Evolutionary conservation across 2,797 vertebrate genomes (phyloP).

Genomic region (Tokudaia muenninki): DNA sequence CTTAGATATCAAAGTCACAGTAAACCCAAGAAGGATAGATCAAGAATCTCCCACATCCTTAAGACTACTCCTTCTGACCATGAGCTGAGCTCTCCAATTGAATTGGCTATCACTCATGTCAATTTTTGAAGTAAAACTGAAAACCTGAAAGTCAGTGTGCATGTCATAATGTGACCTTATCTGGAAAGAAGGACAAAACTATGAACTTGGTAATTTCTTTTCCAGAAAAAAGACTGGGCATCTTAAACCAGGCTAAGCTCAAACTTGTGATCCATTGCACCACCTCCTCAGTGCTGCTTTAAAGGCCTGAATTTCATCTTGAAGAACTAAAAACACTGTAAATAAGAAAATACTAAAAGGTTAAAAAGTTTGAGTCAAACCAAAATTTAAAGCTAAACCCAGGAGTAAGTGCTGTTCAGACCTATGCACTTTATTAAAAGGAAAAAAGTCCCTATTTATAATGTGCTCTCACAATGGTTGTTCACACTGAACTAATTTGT

Average conservation of each 20-base stretch:
- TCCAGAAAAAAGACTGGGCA: not conserved
- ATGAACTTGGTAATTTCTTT: not conserved
- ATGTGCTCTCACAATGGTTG: accelerated
- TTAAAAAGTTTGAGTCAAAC: not conserved
- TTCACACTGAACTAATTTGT: not conserved
- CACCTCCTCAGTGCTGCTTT: not conserved
- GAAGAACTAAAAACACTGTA: not conserved
- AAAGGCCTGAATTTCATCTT: not conserved
- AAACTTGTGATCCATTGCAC: not conserved
- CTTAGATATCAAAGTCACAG: not conserved
- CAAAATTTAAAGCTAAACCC: not conserved
- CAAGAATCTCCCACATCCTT: not conserved
- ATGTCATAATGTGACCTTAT: not conserved
- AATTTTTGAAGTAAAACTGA: not conserved
- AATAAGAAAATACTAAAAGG: not conserved
- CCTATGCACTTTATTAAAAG: not conserved
- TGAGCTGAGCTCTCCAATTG: not conserved
- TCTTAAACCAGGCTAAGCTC: not conserved
- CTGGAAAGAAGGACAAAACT: not conserved
- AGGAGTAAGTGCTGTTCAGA: not conserved
- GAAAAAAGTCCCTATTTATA: too few relatives aligned
- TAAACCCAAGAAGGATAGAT: not conserved
- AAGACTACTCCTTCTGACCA: not conserved
- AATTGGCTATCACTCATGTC: too few relatives aligned
- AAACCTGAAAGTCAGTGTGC: not conserved